Percentiles rank a stretch among this genome's conserved stretches.
Evolutionary conservation across 2,797 vertebrate genomes (phyloP).

Genomic region (Craterocephalus amniculus): DNA sequence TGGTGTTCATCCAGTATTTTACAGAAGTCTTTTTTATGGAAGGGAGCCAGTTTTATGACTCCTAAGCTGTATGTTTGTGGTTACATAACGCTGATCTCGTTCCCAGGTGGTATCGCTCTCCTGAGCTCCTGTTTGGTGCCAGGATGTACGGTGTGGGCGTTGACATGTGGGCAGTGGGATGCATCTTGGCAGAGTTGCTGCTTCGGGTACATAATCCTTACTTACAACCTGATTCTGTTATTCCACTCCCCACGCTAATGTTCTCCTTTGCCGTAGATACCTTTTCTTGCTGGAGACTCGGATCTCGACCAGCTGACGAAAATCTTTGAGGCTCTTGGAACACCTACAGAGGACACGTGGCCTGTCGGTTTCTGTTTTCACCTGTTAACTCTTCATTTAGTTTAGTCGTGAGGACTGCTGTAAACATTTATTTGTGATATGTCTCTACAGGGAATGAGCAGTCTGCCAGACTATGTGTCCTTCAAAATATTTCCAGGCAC

Average conservation of each 20-base stretch:
- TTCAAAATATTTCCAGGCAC: slow-evolving; percentile 96
- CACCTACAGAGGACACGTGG: slow-evolving; percentile 95
- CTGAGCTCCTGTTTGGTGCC: slow-evolving; percentile 95
- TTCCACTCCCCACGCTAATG: slow-evolving; percentile 16
- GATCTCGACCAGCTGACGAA: slow-evolving; percentile 96
- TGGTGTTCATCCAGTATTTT: neutral
- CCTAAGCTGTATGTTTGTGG: neutral
- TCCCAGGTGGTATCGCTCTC: slow-evolving; percentile 94
- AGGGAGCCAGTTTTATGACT: neutral
- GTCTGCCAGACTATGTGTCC: slow-evolving; percentile 93
- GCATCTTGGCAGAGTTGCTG: slow-evolving; percentile 95
- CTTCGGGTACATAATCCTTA: slow-evolving; percentile 84
- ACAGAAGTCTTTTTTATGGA: neutral
- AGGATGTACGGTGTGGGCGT: slow-evolving; percentile 98
- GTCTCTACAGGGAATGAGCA: slow-evolving; percentile 88
- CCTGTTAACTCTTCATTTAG: neutral
- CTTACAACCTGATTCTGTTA: neutral
- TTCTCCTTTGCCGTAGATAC: slow-evolving; percentile 82
- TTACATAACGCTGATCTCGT: slow-evolving; percentile 22
- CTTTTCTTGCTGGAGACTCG: slow-evolving; percentile 96
- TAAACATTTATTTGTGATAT: slow-evolving; percentile 21
- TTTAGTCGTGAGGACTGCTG: neutral
- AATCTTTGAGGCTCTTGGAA: slow-evolving; percentile 97
- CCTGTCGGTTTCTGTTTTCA: slow-evolving; percentile 83
- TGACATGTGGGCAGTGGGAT: slow-evolving; percentile 99